These are phyloP conservation scores for Sipha maydis DNA, from an alignment of 2,888 invertebrate genomes.

Conservation along the genomic window DNA sequence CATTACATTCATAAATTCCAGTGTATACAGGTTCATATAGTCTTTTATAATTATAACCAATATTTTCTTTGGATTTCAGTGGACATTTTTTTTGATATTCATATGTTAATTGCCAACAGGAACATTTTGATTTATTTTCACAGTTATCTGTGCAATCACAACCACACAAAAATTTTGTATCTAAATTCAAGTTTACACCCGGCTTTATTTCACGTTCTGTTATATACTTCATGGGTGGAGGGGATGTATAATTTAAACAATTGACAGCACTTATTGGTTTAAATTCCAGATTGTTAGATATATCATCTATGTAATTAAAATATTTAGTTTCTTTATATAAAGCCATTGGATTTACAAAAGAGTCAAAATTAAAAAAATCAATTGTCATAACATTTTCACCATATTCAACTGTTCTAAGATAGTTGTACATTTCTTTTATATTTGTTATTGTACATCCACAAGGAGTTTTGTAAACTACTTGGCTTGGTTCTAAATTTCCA, in stretches of 20 bases:
- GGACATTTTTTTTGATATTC: slow-evolving; percentile 67
- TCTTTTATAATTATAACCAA: slow-evolving; percentile 87
- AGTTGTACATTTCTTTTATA: slow-evolving; percentile 80
- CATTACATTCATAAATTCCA: slow-evolving; percentile 97
- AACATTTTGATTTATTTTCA: slow-evolving; percentile 85
- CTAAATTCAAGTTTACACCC: slow-evolving; percentile 85
- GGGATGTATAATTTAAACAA: slow-evolving; percentile 83
- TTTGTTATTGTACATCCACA: slow-evolving; percentile 85
- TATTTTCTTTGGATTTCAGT: slow-evolving; percentile 66
- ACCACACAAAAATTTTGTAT: slow-evolving; percentile 86
- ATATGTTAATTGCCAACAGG: slow-evolving; percentile 78
- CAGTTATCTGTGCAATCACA: slow-evolving; percentile 95
- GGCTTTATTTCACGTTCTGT: slow-evolving; percentile 85
- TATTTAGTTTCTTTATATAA: slow-evolving; percentile 79
- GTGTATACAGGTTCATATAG: slow-evolving; percentile 85
- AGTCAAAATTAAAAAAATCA: slow-evolving; percentile 89
- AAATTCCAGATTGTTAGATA: slow-evolving; percentile 86
- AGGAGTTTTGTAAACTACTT: slow-evolving; percentile 74
- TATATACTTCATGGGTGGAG: slow-evolving; percentile 88
- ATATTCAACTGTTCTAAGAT: slow-evolving; percentile 73
- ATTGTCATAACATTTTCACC: slow-evolving; percentile 79
- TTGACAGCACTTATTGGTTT: slow-evolving; percentile 92
- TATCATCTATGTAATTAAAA: slow-evolving; percentile 69
- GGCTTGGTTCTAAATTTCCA: neutral
- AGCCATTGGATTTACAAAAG: slow-evolving; percentile 81